phyloP scores from a whole-genome alignment of 1,140 invertebrate genomes.

The Rhagoletis zephyria region DNA sequence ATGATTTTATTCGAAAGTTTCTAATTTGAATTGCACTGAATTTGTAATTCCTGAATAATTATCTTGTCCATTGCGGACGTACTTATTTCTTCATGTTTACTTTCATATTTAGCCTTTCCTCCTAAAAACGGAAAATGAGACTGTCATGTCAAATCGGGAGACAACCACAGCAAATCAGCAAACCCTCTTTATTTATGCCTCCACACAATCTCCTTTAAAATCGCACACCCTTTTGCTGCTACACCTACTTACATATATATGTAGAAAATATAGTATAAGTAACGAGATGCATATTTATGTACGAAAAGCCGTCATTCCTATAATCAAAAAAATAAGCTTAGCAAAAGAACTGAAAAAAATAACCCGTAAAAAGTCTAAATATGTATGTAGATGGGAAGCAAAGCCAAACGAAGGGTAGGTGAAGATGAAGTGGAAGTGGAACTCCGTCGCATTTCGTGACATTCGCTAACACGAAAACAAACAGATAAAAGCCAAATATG shows the following conservation, averaged over 20 bases:
- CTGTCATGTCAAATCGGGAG: constrained; percentile 49
- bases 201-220: not conserved
- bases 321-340: constrained; percentile 30
- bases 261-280: not conserved
- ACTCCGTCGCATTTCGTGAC: not conserved
- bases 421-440: constrained; percentile 17
- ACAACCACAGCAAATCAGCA: constrained; percentile 14
- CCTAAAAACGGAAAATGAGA: constrained; percentile 8
- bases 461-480: constrained; percentile 11
- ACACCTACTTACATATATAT: not conserved
- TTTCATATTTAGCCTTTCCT: not conserved
- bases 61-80: no score
- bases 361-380: not conserved
- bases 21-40: no score
- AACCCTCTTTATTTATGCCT: no score
- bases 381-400: not conserved
- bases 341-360: constrained; percentile 4
- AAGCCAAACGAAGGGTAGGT: not conserved
- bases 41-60: no score
- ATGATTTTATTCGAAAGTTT: no score
- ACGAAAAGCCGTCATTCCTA: not conserved
- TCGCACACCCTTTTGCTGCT: not conserved
- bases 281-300: no score
- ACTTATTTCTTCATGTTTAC: no score
- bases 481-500: no score